phyloP scores from a whole-genome alignment of 2,797 vertebrate genomes.

The Chelon auratus region DNA sequence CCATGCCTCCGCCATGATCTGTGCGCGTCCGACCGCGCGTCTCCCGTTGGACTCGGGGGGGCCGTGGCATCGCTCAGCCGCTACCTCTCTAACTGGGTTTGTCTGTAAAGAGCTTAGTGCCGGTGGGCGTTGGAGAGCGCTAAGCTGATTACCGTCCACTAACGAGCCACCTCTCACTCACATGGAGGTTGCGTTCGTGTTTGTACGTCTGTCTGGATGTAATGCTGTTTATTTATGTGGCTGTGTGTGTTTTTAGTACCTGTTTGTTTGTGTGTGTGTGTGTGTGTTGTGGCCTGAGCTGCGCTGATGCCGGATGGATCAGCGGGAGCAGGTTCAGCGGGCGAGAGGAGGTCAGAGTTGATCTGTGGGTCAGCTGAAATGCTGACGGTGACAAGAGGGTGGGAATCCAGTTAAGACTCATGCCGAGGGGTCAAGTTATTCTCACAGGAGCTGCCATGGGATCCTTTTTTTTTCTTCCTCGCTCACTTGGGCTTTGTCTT shows the following conservation, averaged over 20 bases:
- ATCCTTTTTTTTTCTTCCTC: background rate
- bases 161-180: conserved; percentile 75
- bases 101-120: conserved; percentile 81
- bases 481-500: conserved; percentile 3
- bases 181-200: conserved; percentile 33
- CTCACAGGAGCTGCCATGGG: conserved; percentile 38
- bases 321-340: conserved; percentile 26
- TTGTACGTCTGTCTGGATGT: conserved; percentile 22
- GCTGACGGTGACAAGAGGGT: conserved; percentile 39
- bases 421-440: conserved; percentile 61
- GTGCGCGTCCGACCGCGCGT: conserved; percentile 21
- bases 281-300: conserved; percentile 19
- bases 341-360: conserved; percentile 55
- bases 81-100: conserved; percentile 72
- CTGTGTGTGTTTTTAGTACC: background rate
- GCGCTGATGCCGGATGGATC: conserved; percentile 15
- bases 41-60: conserved; percentile 23
- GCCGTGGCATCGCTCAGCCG: conserved; percentile 46
- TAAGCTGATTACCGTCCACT: conserved; percentile 82
- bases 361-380: conserved; percentile 32
- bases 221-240: conserved; percentile 46
- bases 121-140: conserved; percentile 67
- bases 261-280: conserved; percentile 21
- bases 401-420: conserved; percentile 40
- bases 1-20: conserved; percentile 42